Conservation (phyloP, 2,888 invertebrate genomes). For the Hofmannophila pseudospretella region DNA sequence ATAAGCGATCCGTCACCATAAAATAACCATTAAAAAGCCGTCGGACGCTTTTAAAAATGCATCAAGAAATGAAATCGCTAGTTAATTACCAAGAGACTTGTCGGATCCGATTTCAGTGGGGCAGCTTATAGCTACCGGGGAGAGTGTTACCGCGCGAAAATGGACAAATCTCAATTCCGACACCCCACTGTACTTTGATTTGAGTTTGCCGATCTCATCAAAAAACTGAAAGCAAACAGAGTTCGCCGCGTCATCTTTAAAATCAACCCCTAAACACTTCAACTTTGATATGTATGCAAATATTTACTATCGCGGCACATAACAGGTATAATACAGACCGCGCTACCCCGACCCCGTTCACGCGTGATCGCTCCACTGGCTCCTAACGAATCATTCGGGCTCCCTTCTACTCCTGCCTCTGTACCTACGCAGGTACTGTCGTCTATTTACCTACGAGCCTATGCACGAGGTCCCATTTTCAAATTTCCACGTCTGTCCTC, state of each 20-base stretch:
- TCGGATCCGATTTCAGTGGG: conserved; percentile 63
- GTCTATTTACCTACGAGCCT: conserved; percentile 46
- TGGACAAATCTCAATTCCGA: conserved; percentile 8
- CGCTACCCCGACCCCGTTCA: conserved; percentile 57
- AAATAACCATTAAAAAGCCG: conserved; percentile 77
- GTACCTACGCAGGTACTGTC: conserved; percentile 29
- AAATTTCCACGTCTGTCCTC: conserved; percentile 48
- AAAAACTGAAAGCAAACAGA: not conserved
- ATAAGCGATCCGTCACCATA: conserved; percentile 78
- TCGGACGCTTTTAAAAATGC: conserved; percentile 75
- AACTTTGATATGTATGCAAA: conserved; percentile 69
- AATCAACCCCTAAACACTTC: conserved; percentile 41
- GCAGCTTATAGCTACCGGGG: conserved; percentile 24
- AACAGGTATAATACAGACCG: conserved; percentile 50
- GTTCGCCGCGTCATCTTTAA: conserved; percentile 16
- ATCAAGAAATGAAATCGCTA: conserved; percentile 77
- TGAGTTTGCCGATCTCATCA: conserved; percentile 1
- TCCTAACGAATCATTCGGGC: conserved; percentile 63
- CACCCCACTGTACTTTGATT: no score
- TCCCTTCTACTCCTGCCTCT: conserved; percentile 37
- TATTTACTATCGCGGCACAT: conserved; percentile 65
- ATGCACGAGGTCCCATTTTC: conserved; percentile 52
- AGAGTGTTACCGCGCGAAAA: conserved; percentile 20
- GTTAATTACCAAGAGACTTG: conserved; percentile 76
- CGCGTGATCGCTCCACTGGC: conserved; percentile 67